Evolutionary conservation across 2,797 vertebrate genomes (phyloP).

Genomic region (Coregonus ussuriensis): DNA sequence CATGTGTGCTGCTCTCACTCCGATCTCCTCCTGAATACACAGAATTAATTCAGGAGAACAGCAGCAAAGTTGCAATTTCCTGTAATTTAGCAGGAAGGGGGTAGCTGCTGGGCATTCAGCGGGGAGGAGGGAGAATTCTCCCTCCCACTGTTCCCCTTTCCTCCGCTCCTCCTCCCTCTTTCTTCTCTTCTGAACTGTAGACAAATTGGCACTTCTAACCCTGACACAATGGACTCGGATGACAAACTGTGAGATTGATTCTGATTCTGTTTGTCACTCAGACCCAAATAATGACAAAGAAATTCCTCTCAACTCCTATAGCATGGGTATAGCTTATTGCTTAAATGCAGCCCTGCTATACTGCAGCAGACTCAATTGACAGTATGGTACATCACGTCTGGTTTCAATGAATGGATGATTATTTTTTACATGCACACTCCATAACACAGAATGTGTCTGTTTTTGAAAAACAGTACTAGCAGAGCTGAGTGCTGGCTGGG

Average conservation of each 20-base stretch:
- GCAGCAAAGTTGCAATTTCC: constrained; percentile 59
- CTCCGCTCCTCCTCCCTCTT: not conserved
- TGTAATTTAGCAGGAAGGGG: constrained; percentile 42
- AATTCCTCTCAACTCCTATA: not conserved
- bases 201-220: not conserved
- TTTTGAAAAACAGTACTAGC: not conserved
- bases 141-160: constrained; percentile 18
- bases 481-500: not conserved
- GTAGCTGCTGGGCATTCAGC: constrained; percentile 12
- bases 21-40: constrained; percentile 30
- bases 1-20: constrained; percentile 45
- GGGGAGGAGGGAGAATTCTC: constrained; percentile 14
- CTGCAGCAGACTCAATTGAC: not conserved
- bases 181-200: not conserved
- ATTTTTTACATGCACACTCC: constrained; percentile 9
- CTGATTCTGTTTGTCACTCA: constrained; percentile 30
- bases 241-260: constrained; percentile 16
- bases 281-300: not conserved
- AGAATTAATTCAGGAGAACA: constrained; percentile 42
- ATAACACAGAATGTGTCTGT: constrained; percentile 1
- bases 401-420: constrained; percentile 19
- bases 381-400: not conserved
- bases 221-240: constrained; percentile 38
- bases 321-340: not conserved
- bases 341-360: not conserved